Conservation (phyloP, 2,797 vertebrate genomes). For the Acanthurus leucopareius region DNA sequence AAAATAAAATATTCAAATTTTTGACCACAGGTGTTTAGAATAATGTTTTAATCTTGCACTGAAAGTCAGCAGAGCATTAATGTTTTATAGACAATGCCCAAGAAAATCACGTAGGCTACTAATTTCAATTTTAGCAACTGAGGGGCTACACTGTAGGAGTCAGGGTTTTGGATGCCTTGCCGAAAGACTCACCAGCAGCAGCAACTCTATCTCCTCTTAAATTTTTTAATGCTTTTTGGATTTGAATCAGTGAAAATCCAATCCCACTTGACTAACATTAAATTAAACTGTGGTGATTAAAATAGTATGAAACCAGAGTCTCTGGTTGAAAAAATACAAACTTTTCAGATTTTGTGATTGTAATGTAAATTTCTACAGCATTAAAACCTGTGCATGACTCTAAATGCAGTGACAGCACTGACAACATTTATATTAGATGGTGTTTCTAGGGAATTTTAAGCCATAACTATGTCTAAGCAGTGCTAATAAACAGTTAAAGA, state of each 20-base stretch:
- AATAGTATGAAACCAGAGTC: constrained; percentile 7
- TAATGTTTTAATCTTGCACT: not conserved
- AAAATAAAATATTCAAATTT: not conserved
- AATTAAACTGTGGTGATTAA: constrained; percentile 26
- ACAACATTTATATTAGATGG: constrained; percentile 25
- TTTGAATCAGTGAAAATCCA: constrained; percentile 20
- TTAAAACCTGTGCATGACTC: constrained; percentile 11
- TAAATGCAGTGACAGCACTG: not conserved
- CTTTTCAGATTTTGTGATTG: not conserved
- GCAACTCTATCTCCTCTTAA: not conserved
- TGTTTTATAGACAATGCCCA: not conserved
- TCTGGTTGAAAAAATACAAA: constrained; percentile 21
- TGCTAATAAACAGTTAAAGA: constrained; percentile 60
- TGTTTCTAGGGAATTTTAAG: constrained; percentile 57
- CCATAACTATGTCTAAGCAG: not conserved
- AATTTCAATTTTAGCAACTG: not conserved
- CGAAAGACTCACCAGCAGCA: constrained; percentile 24
- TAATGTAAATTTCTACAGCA: constrained; percentile 2
- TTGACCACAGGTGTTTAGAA: not conserved
- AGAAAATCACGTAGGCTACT: not conserved
- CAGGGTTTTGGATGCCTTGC: not conserved
- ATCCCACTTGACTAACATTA: constrained; percentile 6
- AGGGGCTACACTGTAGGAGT: not conserved
- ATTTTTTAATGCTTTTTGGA: constrained; percentile 15
- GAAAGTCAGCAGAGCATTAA: not conserved